Evolutionary conservation across 2,888 invertebrate species (phyloP), one percentile per base, ranked within the genome.

Genomic region (Noctuana brunneofusca): DNA sequence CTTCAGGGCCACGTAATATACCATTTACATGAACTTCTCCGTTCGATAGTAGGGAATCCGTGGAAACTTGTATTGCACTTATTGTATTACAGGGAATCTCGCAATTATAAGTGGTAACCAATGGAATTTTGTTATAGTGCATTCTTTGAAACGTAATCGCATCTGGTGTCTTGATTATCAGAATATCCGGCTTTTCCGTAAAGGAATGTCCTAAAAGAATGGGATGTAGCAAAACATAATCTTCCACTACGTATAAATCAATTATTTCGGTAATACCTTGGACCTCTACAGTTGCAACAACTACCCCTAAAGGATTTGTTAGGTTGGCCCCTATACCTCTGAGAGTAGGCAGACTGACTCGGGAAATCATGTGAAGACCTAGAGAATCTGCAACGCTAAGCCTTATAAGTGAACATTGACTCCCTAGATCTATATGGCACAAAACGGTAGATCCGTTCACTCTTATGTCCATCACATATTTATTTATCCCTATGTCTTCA

Each of bases 401-500:
- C 20, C 53, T 67, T 0, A 75, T 72, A 0, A 75, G 52, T 0
- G 72, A 62, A 35, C 70, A 71, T 30, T 73, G 70, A 27, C 73
- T 75, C 0, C 72, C 75, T 30, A 75, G 50, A 50, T 75, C 72
- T 2, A 73, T 11, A 30, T 72, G 68, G 48, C 70, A 67, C 2
- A 16, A 11, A 3, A 64, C 16, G 1, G 22, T n/a, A 54, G 16
- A 18, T 1, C 27, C 35, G 43, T 69, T 65, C 0, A 69, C 32
- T 18, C 24, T 60, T 6, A 69, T 62, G 20, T 65, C 41, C 57
- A 67, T 63, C 60, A 60, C 55, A 58, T 59, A 65, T 52, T 66
- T 67, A 46, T 64, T 38, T 8, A 38, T 27, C 0, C 35, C 20
- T 12, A 3, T 20, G 12, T 1, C 18, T n/a, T 35, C 53, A 54